Conservation (phyloP, 1,140 invertebrate genomes). For the Papilio dardanus region DNA sequence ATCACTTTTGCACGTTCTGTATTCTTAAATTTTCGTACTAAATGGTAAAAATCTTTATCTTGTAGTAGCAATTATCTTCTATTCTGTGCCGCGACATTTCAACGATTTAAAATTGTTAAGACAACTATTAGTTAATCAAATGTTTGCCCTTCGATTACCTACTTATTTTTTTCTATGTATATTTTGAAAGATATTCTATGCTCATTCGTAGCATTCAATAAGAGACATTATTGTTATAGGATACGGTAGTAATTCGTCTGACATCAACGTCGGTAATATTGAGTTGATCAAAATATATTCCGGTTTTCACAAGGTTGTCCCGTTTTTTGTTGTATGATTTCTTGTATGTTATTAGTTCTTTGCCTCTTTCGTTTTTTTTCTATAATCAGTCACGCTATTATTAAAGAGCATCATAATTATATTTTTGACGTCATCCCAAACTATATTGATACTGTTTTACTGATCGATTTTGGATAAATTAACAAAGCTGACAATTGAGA, state of each 20-base stretch:
- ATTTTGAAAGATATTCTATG: background rate
- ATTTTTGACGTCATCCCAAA: background rate
- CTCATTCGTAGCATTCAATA: background rate
- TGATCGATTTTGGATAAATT: background rate
- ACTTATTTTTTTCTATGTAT: background rate
- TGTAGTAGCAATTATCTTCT: too few species aligned
- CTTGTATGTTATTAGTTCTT: conserved; percentile 29
- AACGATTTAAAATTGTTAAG: too few species aligned
- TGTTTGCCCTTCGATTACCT: background rate
- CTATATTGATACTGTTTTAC: background rate
- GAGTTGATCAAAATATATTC: conserved; percentile 24
- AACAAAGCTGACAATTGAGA: background rate
- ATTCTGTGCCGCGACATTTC: too few species aligned
- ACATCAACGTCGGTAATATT: background rate
- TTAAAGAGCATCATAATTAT: background rate
- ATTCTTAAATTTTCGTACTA: too few species aligned
- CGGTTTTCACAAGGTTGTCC: conserved; percentile 33
- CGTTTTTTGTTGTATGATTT: conserved; percentile 22
- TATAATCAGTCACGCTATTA: conserved; percentile 18
- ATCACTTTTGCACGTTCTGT: too few species aligned
- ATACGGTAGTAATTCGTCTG: background rate
- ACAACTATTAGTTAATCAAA: background rate
- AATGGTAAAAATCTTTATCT: too few species aligned
- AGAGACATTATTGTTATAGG: background rate
- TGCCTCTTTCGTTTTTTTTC: conserved; percentile 16